phyloP scores from a whole-genome alignment of 2,113 vertebrate genomes.

The Entosphenus tridentatus region DNA sequence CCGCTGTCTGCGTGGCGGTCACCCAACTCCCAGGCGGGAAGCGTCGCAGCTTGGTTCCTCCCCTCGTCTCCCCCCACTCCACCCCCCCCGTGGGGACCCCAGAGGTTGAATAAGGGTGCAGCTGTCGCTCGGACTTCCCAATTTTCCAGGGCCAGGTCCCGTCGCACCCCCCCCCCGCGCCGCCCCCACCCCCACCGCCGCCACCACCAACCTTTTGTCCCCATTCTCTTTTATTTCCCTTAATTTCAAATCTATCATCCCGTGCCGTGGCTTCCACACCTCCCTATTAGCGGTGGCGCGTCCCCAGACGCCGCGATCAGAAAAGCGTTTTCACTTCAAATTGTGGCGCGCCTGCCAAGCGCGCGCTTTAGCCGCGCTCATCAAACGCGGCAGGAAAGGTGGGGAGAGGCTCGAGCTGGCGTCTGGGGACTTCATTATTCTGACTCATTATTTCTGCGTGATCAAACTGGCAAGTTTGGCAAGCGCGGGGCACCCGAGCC shows the following conservation, averaged over 20 bases:
- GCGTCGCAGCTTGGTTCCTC: not conserved
- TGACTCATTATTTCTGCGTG: conserved; percentile 6
- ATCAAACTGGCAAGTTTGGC: conserved; percentile 5
- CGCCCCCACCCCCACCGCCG: not conserved
- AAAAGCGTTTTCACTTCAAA: conserved; percentile 4
- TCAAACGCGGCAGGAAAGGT: not conserved
- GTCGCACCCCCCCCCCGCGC: not conserved
- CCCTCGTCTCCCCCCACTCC: not conserved
- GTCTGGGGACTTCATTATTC: conserved; percentile 6
- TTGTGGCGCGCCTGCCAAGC: conserved; percentile 3
- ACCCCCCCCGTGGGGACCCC: not conserved
- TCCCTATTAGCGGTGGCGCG: conserved; percentile 1
- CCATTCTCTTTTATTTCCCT: not conserved
- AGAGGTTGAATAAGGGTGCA: not conserved
- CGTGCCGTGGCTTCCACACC: not conserved
- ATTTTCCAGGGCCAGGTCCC: not conserved
- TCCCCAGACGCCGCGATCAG: not conserved
- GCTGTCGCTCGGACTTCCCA: too few relatives aligned
- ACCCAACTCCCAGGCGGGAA: too few relatives aligned
- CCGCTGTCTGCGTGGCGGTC: too few relatives aligned
- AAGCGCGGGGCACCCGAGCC: not conserved
- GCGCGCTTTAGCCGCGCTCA: conserved; percentile 3
- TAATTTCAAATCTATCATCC: conserved; percentile 6
- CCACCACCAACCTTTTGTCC: conserved; percentile 2
- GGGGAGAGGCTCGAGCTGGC: not conserved